Percentiles rank a stretch among this genome's conserved stretches.
These are phyloP conservation scores for Labrus mixtus DNA, from an alignment of 2,113 vertebrate species.

Conservation along the genomic window DNA sequence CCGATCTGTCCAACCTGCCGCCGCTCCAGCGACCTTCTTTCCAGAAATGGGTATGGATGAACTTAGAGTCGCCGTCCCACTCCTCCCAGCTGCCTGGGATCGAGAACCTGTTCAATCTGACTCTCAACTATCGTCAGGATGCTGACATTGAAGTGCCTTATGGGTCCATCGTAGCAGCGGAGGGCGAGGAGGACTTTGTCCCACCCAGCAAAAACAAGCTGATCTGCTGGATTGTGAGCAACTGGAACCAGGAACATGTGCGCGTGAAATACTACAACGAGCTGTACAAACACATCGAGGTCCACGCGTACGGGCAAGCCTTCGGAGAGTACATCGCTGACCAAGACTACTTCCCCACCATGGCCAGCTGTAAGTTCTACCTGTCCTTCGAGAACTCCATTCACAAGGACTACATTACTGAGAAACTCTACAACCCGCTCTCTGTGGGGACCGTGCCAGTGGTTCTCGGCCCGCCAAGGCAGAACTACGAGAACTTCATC, in stretches of 20 bases:
- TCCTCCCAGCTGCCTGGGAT: constrained; percentile 92
- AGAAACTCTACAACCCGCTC: constrained; percentile 97
- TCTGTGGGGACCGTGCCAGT: constrained; percentile 94
- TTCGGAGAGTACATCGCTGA: constrained; percentile 93
- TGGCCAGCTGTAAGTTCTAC: constrained; percentile 96
- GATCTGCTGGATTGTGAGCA: constrained; percentile 98
- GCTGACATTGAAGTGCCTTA: constrained; percentile 99
- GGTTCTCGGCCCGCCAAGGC: constrained; percentile 91
- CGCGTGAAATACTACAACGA: constrained; percentile 97
- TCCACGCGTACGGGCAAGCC: constrained; percentile 93
- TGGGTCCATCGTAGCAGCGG: constrained; percentile 91
- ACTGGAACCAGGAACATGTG: constrained; percentile 96
- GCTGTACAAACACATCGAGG: constrained; percentile 94
- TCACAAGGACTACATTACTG: constrained; percentile 98
- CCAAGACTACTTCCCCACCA: constrained; percentile 94
- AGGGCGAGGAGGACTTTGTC: constrained; percentile 90
- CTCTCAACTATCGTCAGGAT: constrained; percentile 94
- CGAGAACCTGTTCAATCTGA: constrained; percentile 95
- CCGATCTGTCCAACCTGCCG: constrained; percentile 94
- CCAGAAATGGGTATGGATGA: constrained; percentile 99
- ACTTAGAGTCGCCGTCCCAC: constrained; percentile 95
- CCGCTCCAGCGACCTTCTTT: constrained; percentile 89
- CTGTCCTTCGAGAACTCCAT: constrained; percentile 98
- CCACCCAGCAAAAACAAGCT: constrained; percentile 94
- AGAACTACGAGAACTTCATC: constrained; percentile 98